A percentile compares a stretch with the other conserved stretches of the same genome.
phyloP scores from a whole-genome alignment of 1,140 invertebrate species.

The Aplysia californica region DNA sequence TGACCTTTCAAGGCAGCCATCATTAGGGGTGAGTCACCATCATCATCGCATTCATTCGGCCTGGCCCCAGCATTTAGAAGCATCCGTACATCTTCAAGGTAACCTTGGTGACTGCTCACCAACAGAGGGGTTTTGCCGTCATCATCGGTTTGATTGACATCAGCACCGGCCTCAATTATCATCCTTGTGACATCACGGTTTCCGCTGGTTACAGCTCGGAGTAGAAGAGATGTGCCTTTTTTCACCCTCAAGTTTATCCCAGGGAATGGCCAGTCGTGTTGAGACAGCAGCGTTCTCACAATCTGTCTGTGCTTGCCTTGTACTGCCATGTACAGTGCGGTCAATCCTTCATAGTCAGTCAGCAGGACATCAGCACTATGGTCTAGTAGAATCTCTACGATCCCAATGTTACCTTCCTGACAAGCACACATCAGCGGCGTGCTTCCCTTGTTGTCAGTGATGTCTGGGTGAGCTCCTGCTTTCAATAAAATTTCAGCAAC shows the following conservation, averaged over 20 bases:
- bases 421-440: slow-evolving; percentile 27
- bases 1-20: slow-evolving; percentile 31
- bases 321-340: background rate
- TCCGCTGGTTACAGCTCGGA: background rate
- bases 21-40: slow-evolving; percentile 32
- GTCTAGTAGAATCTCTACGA: slow-evolving; percentile 24
- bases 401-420: slow-evolving; percentile 6
- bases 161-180: background rate
- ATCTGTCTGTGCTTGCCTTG: background rate
- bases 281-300: background rate
- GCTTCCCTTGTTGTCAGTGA: slow-evolving; percentile 30
- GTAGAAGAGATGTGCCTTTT: background rate
- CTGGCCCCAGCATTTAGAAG: slow-evolving; percentile 28
- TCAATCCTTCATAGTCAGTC: background rate
- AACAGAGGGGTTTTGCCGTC: background rate
- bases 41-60: slow-evolving; percentile 17
- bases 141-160: background rate
- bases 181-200: background rate
- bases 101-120: slow-evolving; percentile 11
- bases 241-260: background rate
- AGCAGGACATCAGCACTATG: slow-evolving; percentile 8
- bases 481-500: slow-evolving; percentile 21
- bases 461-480: slow-evolving; percentile 14
- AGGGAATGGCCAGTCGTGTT: background rate
- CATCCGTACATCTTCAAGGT: slow-evolving; percentile 10